Conservation (phyloP, 2,888 invertebrate species). For the Belgica antarctica region DNA sequence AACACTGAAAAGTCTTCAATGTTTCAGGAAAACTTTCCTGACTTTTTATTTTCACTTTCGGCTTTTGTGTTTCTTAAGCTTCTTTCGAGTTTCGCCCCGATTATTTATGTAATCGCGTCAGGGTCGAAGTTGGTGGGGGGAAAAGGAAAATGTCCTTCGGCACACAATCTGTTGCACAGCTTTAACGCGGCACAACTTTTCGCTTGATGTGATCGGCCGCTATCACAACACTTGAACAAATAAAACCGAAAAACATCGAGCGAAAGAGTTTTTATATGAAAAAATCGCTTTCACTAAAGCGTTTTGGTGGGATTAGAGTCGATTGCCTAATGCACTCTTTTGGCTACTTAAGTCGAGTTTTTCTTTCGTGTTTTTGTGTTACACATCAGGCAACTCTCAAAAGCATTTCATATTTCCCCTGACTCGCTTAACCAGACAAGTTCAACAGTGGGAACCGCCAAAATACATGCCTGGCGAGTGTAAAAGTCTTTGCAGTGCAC, state of each 20-base stretch:
- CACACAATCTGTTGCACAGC: neutral
- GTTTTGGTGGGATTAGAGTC: conserved; percentile 32
- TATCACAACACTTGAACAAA: conserved; percentile 32
- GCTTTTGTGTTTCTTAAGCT: neutral
- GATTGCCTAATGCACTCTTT: conserved; percentile 13
- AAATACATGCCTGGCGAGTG: too few species aligned
- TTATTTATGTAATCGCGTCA: conserved; percentile 6
- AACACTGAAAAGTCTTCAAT: neutral
- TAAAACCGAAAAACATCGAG: conserved; percentile 40
- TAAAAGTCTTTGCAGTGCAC: neutral
- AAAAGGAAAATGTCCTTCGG: too few species aligned
- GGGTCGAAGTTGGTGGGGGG: too few species aligned
- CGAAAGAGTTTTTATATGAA: conserved; percentile 42
- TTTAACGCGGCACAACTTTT: conserved; percentile 1
- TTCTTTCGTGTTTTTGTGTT: neutral
- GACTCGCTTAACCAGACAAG: neutral
- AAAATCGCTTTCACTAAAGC: conserved; percentile 34
- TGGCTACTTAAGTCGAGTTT: neutral
- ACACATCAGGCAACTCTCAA: neutral
- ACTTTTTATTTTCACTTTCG: neutral
- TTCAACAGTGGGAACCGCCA: too few species aligned
- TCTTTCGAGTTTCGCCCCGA: neutral
- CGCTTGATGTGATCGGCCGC: conserved; percentile 12
- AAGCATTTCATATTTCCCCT: neutral
- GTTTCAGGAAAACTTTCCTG: neutral